These are phyloP conservation scores for Champsocephalus esox DNA, from an alignment of 2,797 vertebrate genomes.

Conservation along the genomic window DNA sequence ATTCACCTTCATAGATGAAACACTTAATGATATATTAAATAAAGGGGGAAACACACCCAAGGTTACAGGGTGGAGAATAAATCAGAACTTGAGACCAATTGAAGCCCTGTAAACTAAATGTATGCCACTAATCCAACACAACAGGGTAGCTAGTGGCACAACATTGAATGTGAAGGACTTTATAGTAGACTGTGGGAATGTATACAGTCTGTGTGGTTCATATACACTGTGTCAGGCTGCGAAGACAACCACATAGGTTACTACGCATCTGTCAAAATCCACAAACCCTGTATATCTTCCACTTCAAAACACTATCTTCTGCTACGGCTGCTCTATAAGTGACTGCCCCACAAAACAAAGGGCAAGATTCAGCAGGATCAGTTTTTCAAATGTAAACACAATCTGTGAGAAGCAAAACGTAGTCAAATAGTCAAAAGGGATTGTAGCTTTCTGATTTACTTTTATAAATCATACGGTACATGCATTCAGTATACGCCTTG, in stretches of 20 bases:
- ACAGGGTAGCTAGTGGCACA: constrained; percentile 9
- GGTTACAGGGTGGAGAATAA: constrained; percentile 28
- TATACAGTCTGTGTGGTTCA: constrained; percentile 34
- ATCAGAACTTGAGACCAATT: constrained; percentile 31
- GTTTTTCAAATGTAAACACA: neutral
- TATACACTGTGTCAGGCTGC: constrained; percentile 22
- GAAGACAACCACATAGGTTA: constrained; percentile 67
- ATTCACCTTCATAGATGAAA: constrained; percentile 8
- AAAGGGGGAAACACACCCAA: constrained; percentile 32
- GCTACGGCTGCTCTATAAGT: neutral
- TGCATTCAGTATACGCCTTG: neutral
- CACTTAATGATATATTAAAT: constrained; percentile 10
- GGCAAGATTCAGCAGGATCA: neutral
- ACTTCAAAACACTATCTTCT: neutral
- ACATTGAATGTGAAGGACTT: constrained; percentile 1
- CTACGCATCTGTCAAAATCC: constrained; percentile 56
- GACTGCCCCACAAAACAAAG: neutral
- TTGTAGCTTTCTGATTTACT: neutral
- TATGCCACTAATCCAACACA: constrained; percentile 34
- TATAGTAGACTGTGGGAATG: constrained; percentile 17
- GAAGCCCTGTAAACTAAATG: constrained; percentile 30
- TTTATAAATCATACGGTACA: neutral
- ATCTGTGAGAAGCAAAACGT: neutral
- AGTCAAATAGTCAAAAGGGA: neutral
- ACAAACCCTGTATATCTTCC: constrained; percentile 48